phyloP scores from a whole-genome alignment of 2,888 invertebrate species.

The Drosophila anomalata region DNA sequence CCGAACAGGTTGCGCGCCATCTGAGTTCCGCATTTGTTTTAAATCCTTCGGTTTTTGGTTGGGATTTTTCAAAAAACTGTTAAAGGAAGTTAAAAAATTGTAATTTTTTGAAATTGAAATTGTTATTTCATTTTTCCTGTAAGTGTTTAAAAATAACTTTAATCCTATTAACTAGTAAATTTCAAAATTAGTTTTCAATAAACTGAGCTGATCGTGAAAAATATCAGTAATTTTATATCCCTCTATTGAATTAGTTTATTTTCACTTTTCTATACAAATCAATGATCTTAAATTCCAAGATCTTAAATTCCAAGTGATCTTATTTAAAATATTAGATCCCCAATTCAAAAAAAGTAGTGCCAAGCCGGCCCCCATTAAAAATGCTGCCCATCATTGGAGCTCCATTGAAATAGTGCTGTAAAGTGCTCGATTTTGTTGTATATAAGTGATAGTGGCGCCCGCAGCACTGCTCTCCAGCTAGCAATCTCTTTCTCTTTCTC shows the following conservation, averaged over 20 bases:
- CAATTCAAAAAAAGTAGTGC: too few species aligned
- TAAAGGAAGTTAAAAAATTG: neutral
- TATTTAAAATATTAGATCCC: neutral
- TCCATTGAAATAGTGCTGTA: neutral
- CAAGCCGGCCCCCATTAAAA: neutral
- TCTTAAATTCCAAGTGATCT: too few species aligned
- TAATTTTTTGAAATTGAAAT: neutral
- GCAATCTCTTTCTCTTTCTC: neutral
- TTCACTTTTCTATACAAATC: too few species aligned
- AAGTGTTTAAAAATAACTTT: slow-evolving; percentile 6
- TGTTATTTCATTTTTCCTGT: slow-evolving; percentile 10
- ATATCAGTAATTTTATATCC: too few species aligned
- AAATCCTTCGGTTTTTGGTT: slow-evolving; percentile 50
- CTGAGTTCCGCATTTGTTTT: slow-evolving; percentile 52
- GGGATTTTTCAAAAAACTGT: slow-evolving; percentile 27
- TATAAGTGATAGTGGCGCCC: neutral
- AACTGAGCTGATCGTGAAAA: too few species aligned
- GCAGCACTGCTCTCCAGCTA: neutral
- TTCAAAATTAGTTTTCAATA: too few species aligned
- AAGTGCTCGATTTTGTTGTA: neutral
- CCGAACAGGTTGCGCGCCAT: slow-evolving; percentile 53
- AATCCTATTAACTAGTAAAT: too few species aligned
- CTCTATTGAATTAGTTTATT: too few species aligned
- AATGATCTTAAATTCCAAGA: neutral
- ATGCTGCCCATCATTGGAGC: neutral